Evolutionary conservation across 1,140 invertebrate genomes (phyloP).

Genomic region (Globodera ellingtonae): DNA sequence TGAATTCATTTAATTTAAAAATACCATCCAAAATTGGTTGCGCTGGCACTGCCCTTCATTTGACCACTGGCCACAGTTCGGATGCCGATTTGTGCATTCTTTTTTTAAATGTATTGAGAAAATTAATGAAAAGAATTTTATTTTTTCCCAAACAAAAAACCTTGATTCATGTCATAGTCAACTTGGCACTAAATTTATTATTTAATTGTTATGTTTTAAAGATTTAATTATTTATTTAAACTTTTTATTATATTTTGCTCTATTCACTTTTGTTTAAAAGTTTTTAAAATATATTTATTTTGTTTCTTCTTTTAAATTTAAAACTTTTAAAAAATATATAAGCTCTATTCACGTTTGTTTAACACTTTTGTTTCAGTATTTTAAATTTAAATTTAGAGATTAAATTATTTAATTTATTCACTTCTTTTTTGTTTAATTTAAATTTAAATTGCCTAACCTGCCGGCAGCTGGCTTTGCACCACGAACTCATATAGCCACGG

Average conservation of each 20-base stretch:
- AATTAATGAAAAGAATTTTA: neutral
- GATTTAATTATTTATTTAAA: too few species aligned
- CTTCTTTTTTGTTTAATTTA: neutral
- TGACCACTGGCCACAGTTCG: slow-evolving; percentile 47
- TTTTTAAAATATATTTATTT: too few species aligned
- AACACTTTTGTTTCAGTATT: too few species aligned
- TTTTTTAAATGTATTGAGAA: neutral
- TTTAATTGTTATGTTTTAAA: neutral
- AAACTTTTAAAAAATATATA: neutral
- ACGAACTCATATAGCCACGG: slow-evolving; percentile 48
- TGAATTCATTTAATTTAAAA: neutral
- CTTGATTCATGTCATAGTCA: slow-evolving; percentile 10
- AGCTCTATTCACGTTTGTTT: too few species aligned
- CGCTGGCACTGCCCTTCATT: slow-evolving; percentile 47
- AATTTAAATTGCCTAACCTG: slow-evolving; percentile 23
- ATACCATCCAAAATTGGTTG: slow-evolving; percentile 51
- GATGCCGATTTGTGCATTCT: slow-evolving; percentile 55
- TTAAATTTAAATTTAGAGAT: too few species aligned
- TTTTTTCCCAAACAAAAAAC: neutral
- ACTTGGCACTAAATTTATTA: slow-evolving; percentile 9
- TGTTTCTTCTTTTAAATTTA: too few species aligned
- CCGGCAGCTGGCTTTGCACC: slow-evolving; percentile 56
- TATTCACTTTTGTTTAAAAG: too few species aligned
- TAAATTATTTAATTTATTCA: neutral
- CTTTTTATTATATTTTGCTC: too few species aligned